These are phyloP conservation scores for Cotesia chilonis DNA, from an alignment of 1,140 invertebrate species.

Conservation along the genomic window DNA sequence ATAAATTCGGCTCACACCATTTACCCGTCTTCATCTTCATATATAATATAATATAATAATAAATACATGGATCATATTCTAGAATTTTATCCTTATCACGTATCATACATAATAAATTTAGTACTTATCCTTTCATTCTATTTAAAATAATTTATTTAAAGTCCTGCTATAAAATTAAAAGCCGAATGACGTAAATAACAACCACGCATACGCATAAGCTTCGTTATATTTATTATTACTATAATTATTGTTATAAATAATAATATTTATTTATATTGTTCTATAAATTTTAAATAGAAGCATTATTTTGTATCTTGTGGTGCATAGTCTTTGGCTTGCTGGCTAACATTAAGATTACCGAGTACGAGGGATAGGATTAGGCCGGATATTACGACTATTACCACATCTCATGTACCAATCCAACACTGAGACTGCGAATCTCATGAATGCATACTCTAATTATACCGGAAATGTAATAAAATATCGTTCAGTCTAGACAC, in stretches of 20 bases:
- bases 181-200: neutral
- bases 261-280: too few species aligned
- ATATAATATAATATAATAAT: too few species aligned
- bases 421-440: constrained; percentile 27
- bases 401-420: constrained; percentile 31
- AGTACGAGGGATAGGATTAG: constrained; percentile 26
- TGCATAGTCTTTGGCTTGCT: constrained; percentile 3
- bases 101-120: neutral
- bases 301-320: neutral
- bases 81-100: neutral
- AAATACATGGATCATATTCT: too few species aligned
- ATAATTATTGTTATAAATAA: too few species aligned
- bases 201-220: too few species aligned
- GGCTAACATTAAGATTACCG: constrained; percentile 19
- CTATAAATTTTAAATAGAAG: too few species aligned
- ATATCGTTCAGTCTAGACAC: constrained; percentile 9
- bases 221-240: too few species aligned
- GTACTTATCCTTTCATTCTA: too few species aligned
- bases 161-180: too few species aligned
- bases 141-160: too few species aligned
- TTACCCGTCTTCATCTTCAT: too few species aligned
- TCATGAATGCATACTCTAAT: constrained; percentile 2
- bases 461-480: constrained; percentile 22
- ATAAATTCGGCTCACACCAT: neutral
- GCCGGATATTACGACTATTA: constrained; percentile 36